These are phyloP conservation scores for Vanessa tameamea DNA, from an alignment of 1,140 invertebrate genomes.

Conservation along the genomic window DNA sequence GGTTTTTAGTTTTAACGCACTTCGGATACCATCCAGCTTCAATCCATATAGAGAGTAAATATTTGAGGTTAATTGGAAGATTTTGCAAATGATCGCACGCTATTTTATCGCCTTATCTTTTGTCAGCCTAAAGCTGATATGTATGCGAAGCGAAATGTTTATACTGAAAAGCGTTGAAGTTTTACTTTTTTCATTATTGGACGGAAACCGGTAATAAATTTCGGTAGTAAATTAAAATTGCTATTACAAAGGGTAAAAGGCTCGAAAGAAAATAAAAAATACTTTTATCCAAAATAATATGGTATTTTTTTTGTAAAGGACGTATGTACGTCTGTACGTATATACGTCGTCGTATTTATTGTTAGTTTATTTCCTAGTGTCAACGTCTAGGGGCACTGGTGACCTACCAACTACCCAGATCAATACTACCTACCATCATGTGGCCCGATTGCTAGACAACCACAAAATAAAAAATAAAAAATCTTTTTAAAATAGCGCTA, in stretches of 20 bases:
- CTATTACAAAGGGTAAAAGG: neutral
- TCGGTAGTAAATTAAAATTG: neutral
- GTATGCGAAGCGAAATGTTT: neutral
- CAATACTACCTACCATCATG: too few species aligned
- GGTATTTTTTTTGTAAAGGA: too few species aligned
- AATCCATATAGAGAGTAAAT: neutral
- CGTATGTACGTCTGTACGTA: too few species aligned
- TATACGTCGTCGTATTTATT: too few species aligned
- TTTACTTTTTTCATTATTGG: slow-evolving; percentile 1
- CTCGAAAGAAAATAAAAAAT: neutral
- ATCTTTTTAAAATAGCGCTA: too few species aligned
- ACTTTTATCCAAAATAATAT: neutral
- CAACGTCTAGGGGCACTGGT: too few species aligned
- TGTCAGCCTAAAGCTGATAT: neutral
- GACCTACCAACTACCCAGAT: too few species aligned
- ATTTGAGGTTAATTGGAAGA: neutral
- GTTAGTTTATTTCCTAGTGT: too few species aligned
- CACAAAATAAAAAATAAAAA: too few species aligned
- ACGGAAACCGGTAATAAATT: neutral
- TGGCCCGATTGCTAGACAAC: too few species aligned
- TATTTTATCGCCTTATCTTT: neutral
- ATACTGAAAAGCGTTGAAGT: neutral
- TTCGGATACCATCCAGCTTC: neutral
- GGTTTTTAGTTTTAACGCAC: slow-evolving; percentile 7
- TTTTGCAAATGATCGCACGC: neutral